Evolutionary conservation across 2,888 invertebrate genomes (phyloP).

Genomic region (Drepanosiphum platanoidis): DNA sequence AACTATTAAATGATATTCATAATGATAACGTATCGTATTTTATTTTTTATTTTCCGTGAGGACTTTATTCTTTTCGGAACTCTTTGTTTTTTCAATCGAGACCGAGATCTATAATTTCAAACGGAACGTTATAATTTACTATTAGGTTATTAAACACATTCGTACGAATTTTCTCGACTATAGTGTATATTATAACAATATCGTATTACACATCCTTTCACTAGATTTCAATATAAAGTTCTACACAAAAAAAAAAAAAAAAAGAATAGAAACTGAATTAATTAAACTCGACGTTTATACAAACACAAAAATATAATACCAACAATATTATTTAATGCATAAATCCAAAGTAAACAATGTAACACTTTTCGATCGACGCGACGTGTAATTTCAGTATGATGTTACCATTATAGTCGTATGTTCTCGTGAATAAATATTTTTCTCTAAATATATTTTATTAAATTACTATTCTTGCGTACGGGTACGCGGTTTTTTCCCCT

Average conservation of each 20-base stretch:
- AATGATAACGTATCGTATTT: background rate
- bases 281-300: no score
- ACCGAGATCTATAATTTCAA: conserved; percentile 4
- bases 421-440: no score
- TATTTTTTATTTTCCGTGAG: background rate
- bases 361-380: no score
- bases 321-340: no score
- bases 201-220: background rate
- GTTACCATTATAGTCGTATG: no score
- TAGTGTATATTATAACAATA: background rate
- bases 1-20: background rate
- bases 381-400: no score
- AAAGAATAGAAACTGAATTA: background rate
- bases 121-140: conserved; percentile 1
- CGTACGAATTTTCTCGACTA: background rate
- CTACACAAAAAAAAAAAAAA: background rate
- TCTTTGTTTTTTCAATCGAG: background rate
- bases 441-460: no score
- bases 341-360: no score
- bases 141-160: background rate
- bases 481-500: no score
- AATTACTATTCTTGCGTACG: no score
- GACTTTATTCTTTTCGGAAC: background rate
- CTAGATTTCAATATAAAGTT: background rate
- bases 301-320: no score